These are phyloP conservation scores for Lates calcarifer DNA, from an alignment of 2,113 vertebrate genomes.

Conservation along the genomic window DNA sequence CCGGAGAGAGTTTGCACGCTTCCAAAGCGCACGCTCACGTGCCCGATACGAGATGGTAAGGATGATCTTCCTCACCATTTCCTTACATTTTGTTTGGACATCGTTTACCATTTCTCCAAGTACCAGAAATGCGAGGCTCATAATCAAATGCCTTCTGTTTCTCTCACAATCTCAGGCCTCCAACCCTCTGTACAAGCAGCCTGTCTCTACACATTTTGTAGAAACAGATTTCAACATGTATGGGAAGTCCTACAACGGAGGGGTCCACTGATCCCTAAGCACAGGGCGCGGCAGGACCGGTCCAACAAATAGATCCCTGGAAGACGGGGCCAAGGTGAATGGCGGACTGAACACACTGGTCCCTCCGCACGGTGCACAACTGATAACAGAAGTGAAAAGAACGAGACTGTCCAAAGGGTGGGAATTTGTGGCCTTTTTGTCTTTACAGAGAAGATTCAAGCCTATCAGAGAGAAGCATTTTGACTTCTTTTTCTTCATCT, in stretches of 20 bases:
- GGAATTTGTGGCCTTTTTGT: slow-evolving; percentile 45
- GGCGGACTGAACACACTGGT: slow-evolving; percentile 11
- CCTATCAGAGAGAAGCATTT: not conserved
- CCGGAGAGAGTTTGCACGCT: slow-evolving; percentile 92
- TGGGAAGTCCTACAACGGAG: slow-evolving; percentile 92
- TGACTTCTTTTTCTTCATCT: slow-evolving; percentile 12
- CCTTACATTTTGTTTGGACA: not conserved
- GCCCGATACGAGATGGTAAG: slow-evolving; percentile 97
- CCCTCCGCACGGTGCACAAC: slow-evolving; percentile 14
- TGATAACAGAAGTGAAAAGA: slow-evolving; percentile 12
- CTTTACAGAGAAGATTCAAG: slow-evolving; percentile 8
- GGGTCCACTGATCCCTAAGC: slow-evolving; percentile 87
- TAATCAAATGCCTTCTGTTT: not conserved
- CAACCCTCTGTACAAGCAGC: slow-evolving; percentile 96
- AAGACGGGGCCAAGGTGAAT: slow-evolving; percentile 17
- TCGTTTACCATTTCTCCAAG: not conserved
- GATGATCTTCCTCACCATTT: too few relatives aligned
- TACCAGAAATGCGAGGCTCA: not conserved
- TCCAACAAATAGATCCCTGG: slow-evolving; percentile 60
- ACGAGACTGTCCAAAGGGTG: slow-evolving; percentile 23
- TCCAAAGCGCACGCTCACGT: slow-evolving; percentile 93
- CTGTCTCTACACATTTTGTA: slow-evolving; percentile 88
- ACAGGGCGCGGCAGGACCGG: slow-evolving; percentile 81
- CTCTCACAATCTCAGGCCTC: slow-evolving; percentile 86
- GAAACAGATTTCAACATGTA: slow-evolving; percentile 92